phyloP scores from a whole-genome alignment of 2,113 vertebrate species.

The Empidonax alnorum region DNA sequence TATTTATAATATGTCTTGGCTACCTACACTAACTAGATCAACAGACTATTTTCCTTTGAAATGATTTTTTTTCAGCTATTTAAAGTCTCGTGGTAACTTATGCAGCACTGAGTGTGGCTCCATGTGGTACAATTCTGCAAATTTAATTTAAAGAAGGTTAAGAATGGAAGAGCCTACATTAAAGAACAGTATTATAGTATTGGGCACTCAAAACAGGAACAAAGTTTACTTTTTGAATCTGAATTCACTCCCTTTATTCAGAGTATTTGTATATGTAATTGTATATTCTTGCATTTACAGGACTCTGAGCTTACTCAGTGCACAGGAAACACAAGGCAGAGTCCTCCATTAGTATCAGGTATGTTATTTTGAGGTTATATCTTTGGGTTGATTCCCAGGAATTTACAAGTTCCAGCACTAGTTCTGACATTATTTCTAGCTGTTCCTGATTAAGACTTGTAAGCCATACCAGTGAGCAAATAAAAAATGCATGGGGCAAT shows the following conservation, averaged over 20 bases:
- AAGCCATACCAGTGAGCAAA: not conserved
- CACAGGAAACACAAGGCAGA: not conserved
- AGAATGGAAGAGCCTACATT: not conserved
- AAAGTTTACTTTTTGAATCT: not conserved
- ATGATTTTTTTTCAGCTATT: not conserved
- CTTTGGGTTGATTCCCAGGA: not conserved
- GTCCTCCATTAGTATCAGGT: not conserved
- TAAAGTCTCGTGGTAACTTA: not conserved
- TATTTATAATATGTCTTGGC: not conserved
- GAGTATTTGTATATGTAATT: not conserved
- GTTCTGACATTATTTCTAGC: not conserved
- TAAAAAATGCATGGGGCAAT: slow-evolving; percentile 24
- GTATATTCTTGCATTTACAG: not conserved
- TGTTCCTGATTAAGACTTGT: not conserved
- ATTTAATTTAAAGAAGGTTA: not conserved
- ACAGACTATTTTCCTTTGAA: not conserved
- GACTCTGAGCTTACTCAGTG: not conserved
- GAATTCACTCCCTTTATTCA: not conserved
- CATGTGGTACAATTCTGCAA: not conserved
- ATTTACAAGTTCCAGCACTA: not conserved
- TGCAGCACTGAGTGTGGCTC: not conserved
- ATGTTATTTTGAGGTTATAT: not conserved
- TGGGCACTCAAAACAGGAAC: not conserved
- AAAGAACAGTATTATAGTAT: not conserved
- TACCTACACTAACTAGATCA: not conserved